Percentiles rank a stretch among this genome's conserved stretches.
phyloP scores from a whole-genome alignment of 2,888 invertebrate species.

The Apomyelois bistriatella region DNA sequence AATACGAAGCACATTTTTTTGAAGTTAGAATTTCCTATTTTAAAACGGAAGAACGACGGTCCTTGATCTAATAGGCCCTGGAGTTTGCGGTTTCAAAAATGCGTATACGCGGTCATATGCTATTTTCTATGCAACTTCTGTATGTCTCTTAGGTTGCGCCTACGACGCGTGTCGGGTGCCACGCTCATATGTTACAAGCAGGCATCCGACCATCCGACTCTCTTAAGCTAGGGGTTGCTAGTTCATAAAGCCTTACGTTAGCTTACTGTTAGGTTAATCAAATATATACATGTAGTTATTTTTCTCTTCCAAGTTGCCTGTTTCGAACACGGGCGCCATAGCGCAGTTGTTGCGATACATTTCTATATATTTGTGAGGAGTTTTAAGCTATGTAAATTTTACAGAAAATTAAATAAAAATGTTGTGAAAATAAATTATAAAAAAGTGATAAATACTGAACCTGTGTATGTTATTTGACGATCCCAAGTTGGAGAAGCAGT shows the following conservation, averaged over 20 bases:
- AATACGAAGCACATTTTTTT: too few relatives aligned
- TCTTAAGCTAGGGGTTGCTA: constrained; percentile 57
- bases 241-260: constrained; percentile 62
- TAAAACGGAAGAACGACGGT: too few relatives aligned
- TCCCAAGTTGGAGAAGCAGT: neutral
- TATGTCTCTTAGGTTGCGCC: constrained; percentile 14
- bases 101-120: too few relatives aligned
- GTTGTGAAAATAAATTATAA: constrained; percentile 80
- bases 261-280: constrained; percentile 64
- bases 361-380: constrained; percentile 75
- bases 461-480: constrained; percentile 51
- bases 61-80: too few relatives aligned
- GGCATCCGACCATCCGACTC: constrained; percentile 49
- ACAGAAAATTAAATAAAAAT: constrained; percentile 78
- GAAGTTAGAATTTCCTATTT: too few relatives aligned
- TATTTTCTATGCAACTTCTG: constrained; percentile 12
- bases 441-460: constrained; percentile 76
- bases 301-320: constrained; percentile 69
- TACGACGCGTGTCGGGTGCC: constrained; percentile 42
- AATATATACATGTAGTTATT: constrained; percentile 60
- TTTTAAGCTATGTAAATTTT: constrained; percentile 80
- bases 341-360: constrained; percentile 63
- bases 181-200: constrained; percentile 26
- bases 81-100: too few relatives aligned
- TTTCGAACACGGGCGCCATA: constrained; percentile 46